Percentiles rank a stretch among this genome's conserved stretches.
Evolutionary conservation across 2,888 invertebrate genomes (phyloP).

Genomic region (Ephialtes manifestator): DNA sequence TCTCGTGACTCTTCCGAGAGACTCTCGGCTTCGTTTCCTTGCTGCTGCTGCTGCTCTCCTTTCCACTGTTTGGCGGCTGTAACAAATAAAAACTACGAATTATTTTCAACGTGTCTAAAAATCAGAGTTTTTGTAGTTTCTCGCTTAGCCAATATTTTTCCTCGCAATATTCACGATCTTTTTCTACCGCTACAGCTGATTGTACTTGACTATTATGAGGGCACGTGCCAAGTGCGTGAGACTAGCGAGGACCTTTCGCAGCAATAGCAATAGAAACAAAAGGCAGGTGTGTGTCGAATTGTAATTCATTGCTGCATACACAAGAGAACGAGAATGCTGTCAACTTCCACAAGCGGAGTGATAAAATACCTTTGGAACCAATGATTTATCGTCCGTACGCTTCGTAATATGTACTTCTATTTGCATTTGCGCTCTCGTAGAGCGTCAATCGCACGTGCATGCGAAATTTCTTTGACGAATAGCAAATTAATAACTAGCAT

Average conservation of each 20-base stretch:
- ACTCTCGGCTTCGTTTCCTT: slow-evolving; percentile 51
- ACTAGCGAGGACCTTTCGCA: not conserved
- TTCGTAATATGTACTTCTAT: not conserved
- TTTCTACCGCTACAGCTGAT: not conserved
- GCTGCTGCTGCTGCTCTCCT: slow-evolving; percentile 45
- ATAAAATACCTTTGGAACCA: not conserved
- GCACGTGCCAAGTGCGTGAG: slow-evolving; percentile 7
- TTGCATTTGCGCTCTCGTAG: not conserved
- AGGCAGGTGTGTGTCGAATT: slow-evolving; percentile 49
- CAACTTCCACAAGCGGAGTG: slow-evolving; percentile 38
- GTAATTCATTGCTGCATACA: slow-evolving; percentile 44
- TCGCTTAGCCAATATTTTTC: no score
- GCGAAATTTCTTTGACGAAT: not conserved
- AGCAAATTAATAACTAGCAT: not conserved
- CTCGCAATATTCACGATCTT: no score
- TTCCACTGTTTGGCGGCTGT: slow-evolving; percentile 69
- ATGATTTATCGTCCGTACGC: slow-evolving; percentile 6
- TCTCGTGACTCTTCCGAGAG: slow-evolving; percentile 42
- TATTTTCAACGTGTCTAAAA: slow-evolving; percentile 26
- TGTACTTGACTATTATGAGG: not conserved
- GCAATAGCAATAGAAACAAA: not conserved
- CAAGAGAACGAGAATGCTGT: slow-evolving; percentile 40
- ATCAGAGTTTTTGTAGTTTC: no score
- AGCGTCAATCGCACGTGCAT: not conserved
- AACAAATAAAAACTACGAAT: slow-evolving; percentile 58